These are phyloP conservation scores for Panthera leo DNA, from an alignment of 2,113 vertebrate genomes.

Conservation along the genomic window DNA sequence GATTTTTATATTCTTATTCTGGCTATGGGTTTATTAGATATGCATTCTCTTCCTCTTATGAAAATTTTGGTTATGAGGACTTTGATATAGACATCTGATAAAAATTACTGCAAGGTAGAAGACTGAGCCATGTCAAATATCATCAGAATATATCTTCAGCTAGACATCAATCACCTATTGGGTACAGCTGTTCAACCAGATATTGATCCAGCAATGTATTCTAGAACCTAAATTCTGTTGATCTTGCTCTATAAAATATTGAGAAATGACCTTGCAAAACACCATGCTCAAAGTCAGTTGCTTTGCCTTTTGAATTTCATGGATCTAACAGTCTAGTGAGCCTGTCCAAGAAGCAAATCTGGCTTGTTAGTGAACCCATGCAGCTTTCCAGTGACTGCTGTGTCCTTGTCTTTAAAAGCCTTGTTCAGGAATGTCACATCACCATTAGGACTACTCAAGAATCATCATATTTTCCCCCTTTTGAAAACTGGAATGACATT, in stretches of 20 bases:
- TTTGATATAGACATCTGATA: conserved; percentile 37
- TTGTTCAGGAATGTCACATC: not conserved
- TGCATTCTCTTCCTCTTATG: not conserved
- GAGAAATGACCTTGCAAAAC: conserved; percentile 11
- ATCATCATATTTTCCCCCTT: not conserved
- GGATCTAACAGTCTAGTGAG: not conserved
- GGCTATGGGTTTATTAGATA: not conserved
- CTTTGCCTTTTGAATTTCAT: conserved; percentile 30
- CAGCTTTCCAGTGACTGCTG: not conserved
- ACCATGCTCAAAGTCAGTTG: conserved; percentile 19
- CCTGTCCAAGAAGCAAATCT: not conserved
- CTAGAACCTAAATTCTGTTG: conserved; percentile 42
- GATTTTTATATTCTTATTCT: conserved; percentile 24
- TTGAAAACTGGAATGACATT: not conserved
- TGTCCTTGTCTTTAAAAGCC: not conserved
- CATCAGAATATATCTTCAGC: conserved; percentile 31
- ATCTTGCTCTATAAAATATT: not conserved
- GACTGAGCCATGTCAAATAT: not conserved
- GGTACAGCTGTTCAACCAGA: conserved; percentile 24
- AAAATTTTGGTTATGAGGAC: conserved; percentile 8
- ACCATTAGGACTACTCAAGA: not conserved
- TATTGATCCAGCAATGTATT: conserved; percentile 52
- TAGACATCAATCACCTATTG: not conserved
- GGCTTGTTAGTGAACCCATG: not conserved
- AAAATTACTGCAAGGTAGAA: conserved; percentile 49